Conservation (phyloP, 2,888 invertebrate genomes). For the Nebria salina region DNA sequence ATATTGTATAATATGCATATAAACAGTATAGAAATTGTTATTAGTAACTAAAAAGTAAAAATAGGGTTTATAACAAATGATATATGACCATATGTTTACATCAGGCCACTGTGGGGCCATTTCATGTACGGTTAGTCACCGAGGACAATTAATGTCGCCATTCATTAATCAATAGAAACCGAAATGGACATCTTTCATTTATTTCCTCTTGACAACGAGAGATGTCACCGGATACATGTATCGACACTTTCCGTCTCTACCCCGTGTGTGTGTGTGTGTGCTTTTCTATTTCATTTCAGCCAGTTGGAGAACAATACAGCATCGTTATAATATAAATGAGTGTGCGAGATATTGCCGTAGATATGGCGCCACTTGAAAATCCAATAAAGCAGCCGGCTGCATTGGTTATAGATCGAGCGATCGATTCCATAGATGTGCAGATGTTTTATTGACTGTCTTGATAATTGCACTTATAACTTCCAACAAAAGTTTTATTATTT, state of each 20-base stretch:
- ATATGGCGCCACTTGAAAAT: background rate
- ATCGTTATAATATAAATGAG: constrained; percentile 1
- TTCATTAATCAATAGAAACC: background rate
- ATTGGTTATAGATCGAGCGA: background rate
- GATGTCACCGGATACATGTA: background rate
- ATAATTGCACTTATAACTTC: constrained; percentile 8
- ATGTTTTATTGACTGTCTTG: constrained; percentile 3
- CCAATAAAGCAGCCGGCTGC: background rate
- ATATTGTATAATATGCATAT: too few relatives aligned
- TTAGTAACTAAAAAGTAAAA: too few relatives aligned
- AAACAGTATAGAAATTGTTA: too few relatives aligned
- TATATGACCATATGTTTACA: background rate
- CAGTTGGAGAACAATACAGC: background rate
- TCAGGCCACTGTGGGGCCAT: background rate
- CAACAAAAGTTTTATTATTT: background rate
- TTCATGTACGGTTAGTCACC: background rate
- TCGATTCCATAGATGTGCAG: background rate
- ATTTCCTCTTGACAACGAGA: background rate
- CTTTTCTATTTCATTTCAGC: background rate
- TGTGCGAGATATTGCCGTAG: background rate
- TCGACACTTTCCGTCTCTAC: background rate
- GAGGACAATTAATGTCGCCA: background rate
- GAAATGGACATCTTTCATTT: background rate
- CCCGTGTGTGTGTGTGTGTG: background rate
- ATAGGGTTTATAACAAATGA: too few relatives aligned